phyloP scores from a whole-genome alignment of 2,113 vertebrate genomes.

The Myocastor coypus region DNA sequence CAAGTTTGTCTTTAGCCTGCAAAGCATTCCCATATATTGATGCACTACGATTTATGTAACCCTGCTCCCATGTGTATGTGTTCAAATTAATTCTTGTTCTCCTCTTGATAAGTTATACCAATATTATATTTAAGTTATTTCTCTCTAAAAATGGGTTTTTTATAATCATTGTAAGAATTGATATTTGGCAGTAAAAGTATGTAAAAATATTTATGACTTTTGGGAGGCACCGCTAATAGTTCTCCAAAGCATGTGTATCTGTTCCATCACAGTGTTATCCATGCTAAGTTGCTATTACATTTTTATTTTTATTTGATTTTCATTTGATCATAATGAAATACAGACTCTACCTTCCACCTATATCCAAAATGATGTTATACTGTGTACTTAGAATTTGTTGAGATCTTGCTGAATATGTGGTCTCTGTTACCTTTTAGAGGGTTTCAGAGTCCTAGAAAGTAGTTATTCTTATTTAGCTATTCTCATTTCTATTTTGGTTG shows the following conservation, averaged over 20 bases:
- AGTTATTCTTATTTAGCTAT: background rate
- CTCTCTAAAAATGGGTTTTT: slow-evolving; percentile 4
- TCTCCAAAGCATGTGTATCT: background rate
- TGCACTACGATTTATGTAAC: background rate
- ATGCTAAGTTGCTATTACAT: slow-evolving; percentile 3
- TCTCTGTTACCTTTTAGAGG: background rate
- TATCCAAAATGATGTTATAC: background rate
- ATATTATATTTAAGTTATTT: background rate
- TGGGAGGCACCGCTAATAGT: background rate
- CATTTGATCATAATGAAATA: background rate
- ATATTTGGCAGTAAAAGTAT: background rate
- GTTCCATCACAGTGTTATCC: background rate
- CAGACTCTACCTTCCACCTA: background rate
- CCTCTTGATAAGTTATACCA: background rate
- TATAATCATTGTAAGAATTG: background rate
- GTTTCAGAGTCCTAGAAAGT: background rate
- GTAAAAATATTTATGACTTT: slow-evolving; percentile 4
- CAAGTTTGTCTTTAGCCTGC: background rate
- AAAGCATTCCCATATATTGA: background rate
- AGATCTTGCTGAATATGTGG: background rate
- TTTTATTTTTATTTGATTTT: slow-evolving; percentile 38
- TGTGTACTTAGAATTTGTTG: background rate
- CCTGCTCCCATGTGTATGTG: background rate
- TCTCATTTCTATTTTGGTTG: slow-evolving; percentile 26
- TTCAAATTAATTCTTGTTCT: background rate